Evolutionary conservation across 2,797 vertebrate species (phyloP).

Genomic region (Thripadectes ignobilis): DNA sequence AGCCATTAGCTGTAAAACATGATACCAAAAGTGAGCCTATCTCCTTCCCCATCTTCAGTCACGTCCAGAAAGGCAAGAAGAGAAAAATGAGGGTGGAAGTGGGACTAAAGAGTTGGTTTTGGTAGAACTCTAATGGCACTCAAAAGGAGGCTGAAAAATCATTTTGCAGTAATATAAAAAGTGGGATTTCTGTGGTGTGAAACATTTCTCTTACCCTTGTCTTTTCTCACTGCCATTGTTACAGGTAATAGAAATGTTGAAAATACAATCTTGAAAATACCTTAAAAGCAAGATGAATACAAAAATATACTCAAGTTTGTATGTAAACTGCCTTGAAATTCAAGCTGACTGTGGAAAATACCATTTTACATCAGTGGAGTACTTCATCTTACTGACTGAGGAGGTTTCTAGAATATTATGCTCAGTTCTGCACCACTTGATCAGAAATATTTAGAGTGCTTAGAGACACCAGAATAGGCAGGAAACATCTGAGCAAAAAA

Average conservation of each 20-base stretch:
- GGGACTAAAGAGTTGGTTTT: background rate
- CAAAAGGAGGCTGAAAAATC: background rate
- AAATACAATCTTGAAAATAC: background rate
- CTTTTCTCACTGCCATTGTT: background rate
- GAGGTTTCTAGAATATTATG: background rate
- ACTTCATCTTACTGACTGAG: background rate
- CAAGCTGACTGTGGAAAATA: background rate
- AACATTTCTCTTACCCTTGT: background rate
- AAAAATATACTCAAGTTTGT: background rate
- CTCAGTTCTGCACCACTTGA: background rate
- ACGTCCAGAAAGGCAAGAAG: background rate
- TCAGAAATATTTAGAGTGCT: background rate
- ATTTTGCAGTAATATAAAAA: background rate
- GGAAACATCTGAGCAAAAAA: background rate
- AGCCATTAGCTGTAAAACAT: background rate
- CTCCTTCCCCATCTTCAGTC: background rate
- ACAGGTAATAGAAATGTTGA: background rate
- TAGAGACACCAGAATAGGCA: background rate
- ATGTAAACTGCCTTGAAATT: background rate
- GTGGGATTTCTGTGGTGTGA: rapidly evolving
- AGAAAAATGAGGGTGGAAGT: background rate
- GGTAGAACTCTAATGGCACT: background rate
- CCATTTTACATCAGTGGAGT: background rate
- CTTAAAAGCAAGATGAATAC: background rate
- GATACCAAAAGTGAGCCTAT: background rate